Percentiles rank a stretch among this genome's conserved stretches.
phyloP scores from a whole-genome alignment of 2,888 invertebrate species.

The Copidosoma aretas region DNA sequence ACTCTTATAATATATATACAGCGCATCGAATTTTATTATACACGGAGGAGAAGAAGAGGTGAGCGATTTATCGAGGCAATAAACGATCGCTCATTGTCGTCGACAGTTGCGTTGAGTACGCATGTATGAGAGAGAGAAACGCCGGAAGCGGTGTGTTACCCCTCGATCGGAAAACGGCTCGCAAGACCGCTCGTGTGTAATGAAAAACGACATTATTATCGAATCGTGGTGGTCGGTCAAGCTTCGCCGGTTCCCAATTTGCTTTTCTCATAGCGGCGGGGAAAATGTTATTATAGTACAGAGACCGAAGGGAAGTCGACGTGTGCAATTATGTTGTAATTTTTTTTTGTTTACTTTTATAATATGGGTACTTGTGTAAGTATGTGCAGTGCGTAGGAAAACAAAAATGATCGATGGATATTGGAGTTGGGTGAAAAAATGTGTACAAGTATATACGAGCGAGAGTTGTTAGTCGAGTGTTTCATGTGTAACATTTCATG shows the following conservation, averaged over 20 bases:
- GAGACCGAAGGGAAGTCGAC: too few relatives aligned
- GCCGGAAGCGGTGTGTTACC: slow-evolving; percentile 28
- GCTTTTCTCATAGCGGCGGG: neutral
- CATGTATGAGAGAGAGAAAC: neutral
- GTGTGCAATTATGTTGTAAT: too few relatives aligned
- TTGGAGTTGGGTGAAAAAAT: too few relatives aligned
- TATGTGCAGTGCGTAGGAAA: too few relatives aligned
- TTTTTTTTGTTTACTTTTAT: too few relatives aligned
- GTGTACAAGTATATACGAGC: too few relatives aligned
- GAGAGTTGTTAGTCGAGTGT: too few relatives aligned
- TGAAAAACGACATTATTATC: slow-evolving; percentile 26
- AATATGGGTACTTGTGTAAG: too few relatives aligned
- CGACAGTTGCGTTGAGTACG: neutral
- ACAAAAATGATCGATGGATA: too few relatives aligned
- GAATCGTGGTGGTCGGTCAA: neutral
- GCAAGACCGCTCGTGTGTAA: slow-evolving; percentile 30
- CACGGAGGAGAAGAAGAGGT: neutral
- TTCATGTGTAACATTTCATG: too few relatives aligned
- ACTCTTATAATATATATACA: neutral
- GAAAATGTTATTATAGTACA: neutral
- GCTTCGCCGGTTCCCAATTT: slow-evolving; percentile 26
- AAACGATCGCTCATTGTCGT: slow-evolving; percentile 35
- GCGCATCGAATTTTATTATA: neutral
- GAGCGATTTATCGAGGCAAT: slow-evolving; percentile 12
- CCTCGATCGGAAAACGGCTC: neutral